Percentiles rank a stretch among this genome's conserved stretches.
These are phyloP conservation scores for Synanthedon formicaeformis DNA, from an alignment of 2,888 invertebrate species.

Conservation along the genomic window DNA sequence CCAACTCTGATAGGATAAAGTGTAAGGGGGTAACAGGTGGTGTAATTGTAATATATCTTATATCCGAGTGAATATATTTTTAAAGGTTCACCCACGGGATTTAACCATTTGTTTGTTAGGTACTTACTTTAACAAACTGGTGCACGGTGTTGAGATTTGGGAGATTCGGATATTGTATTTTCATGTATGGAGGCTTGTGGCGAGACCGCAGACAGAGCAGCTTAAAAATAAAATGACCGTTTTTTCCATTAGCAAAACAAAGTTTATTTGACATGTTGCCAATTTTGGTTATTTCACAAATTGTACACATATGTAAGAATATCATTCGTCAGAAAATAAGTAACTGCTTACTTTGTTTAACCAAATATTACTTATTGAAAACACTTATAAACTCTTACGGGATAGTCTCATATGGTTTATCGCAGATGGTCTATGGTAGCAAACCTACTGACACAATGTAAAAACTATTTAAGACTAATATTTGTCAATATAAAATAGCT, in stretches of 20 bases:
- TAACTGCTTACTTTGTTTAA: no score
- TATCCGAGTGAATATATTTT: slow-evolving; percentile 11
- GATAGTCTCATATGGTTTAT: no score
- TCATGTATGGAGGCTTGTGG: slow-evolving; percentile 14
- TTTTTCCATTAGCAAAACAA: slow-evolving; percentile 4
- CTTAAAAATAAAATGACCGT: slow-evolving; percentile 3
- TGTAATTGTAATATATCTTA: neutral
- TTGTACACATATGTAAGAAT: no score
- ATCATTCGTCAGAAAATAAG: no score
- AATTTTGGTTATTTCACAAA: no score
- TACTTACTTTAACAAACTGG: slow-evolving; percentile 21
- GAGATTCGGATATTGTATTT: slow-evolving; percentile 13
- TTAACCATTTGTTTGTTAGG: slow-evolving; percentile 23
- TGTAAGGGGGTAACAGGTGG: neutral
- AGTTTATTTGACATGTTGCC: neutral
- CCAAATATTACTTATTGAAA: no score
- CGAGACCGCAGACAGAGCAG: slow-evolving; percentile 4
- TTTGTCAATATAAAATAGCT: no score
- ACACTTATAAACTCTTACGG: no score
- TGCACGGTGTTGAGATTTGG: slow-evolving; percentile 6
- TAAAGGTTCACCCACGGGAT: slow-evolving; percentile 23
- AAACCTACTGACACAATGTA: no score
- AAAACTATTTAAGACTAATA: no score
- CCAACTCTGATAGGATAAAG: no score
- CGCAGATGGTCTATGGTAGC: no score